Evolutionary conservation across 2,888 invertebrate genomes (phyloP).

Genomic region (Ganaspis brasiliensis): DNA sequence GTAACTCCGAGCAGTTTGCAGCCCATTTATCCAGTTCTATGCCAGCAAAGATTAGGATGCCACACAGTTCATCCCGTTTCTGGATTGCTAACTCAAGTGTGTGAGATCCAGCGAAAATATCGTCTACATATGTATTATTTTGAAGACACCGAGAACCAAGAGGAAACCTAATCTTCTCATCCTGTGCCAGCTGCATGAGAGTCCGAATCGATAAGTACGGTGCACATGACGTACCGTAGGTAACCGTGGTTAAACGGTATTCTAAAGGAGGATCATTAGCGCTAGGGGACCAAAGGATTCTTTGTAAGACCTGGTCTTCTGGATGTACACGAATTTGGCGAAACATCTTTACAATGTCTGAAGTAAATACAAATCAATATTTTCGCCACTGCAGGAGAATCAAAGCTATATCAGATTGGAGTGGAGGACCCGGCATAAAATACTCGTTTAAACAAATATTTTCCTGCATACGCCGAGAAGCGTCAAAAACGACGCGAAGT

Average conservation of each 20-base stretch:
- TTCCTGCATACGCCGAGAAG: slow-evolving; percentile 42
- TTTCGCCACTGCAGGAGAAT: slow-evolving; percentile 41
- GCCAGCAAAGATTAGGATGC: slow-evolving; percentile 30
- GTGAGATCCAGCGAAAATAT: slow-evolving; percentile 41
- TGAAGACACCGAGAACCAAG: slow-evolving; percentile 13
- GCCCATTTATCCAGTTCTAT: slow-evolving; percentile 49
- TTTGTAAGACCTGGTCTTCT: not conserved
- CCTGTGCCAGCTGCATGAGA: not conserved
- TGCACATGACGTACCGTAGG: slow-evolving; percentile 12
- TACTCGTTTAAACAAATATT: slow-evolving; percentile 46
- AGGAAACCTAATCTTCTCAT: slow-evolving; percentile 11
- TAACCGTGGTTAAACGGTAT: slow-evolving; percentile 18
- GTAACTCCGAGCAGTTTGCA: slow-evolving; percentile 15
- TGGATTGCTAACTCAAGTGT: slow-evolving; percentile 28
- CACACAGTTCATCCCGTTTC: slow-evolving; percentile 22
- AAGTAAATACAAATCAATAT: slow-evolving; percentile 25
- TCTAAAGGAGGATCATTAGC: not conserved
- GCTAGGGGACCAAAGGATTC: not conserved
- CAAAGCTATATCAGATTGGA: slow-evolving; percentile 45
- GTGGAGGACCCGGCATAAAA: slow-evolving; percentile 44
- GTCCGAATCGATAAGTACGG: slow-evolving; percentile 14
- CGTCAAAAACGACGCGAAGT: slow-evolving; percentile 50
- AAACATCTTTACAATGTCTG: not conserved
- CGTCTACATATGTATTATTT: slow-evolving; percentile 35
- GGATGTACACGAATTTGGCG: not conserved